Evolutionary conservation across 2,888 invertebrate species (phyloP).

Genomic region (Augiades crinisus): DNA sequence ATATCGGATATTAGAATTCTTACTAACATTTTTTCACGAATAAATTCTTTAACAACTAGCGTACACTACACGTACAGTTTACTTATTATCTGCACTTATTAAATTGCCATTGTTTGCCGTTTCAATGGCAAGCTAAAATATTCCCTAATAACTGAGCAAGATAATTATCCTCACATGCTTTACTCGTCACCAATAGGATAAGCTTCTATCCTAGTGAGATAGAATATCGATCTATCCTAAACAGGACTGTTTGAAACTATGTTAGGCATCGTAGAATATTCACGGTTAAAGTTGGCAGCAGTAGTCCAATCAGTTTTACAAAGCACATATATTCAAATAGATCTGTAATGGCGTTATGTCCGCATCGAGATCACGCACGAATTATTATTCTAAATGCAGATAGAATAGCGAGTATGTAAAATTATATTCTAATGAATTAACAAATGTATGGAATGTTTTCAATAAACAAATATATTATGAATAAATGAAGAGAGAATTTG

Average conservation of each 20-base stretch:
- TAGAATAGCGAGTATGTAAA: too few species aligned
- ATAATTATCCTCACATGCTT: neutral
- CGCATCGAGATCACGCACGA: neutral
- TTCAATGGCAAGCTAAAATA: neutral
- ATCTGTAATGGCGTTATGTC: neutral
- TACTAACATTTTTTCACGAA: too few species aligned
- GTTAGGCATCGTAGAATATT: constrained; percentile 2
- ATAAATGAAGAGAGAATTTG: too few species aligned
- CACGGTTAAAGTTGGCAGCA: neutral
- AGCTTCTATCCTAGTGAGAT: constrained; percentile 1
- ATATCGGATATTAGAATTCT: too few species aligned
- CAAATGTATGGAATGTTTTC: too few species aligned
- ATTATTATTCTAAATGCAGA: too few species aligned
- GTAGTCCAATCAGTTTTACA: neutral
- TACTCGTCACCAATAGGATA: neutral
- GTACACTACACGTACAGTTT: too few species aligned
- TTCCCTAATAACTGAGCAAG: neutral
- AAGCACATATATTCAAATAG: neutral
- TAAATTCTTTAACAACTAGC: too few species aligned
- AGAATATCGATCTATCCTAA: constrained; percentile 2
- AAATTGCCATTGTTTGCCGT: neutral
- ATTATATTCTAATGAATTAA: too few species aligned
- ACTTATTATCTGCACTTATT: too few species aligned
- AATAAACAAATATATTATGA: too few species aligned
- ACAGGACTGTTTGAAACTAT: neutral